phyloP scores from a whole-genome alignment of 2,113 vertebrate species.

The Grallaria varia region DNA sequence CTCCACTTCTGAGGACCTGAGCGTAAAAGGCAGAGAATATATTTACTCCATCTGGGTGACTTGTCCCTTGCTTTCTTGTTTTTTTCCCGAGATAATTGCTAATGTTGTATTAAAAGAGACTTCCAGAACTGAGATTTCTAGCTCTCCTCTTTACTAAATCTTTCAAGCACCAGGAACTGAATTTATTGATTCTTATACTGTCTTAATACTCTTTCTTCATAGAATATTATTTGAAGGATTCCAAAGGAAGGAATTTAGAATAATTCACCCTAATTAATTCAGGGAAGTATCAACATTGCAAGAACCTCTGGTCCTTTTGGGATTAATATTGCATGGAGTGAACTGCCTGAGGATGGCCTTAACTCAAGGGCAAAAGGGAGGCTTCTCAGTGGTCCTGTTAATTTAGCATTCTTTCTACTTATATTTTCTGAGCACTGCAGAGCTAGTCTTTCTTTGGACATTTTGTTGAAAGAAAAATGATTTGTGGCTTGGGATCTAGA shows the following conservation, averaged over 20 bases:
- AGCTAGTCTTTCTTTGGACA: background rate
- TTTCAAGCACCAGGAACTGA: background rate
- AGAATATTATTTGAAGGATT: background rate
- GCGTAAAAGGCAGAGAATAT: background rate
- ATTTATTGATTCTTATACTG: background rate
- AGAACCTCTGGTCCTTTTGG: background rate
- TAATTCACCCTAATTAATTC: background rate
- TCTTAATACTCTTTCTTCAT: background rate
- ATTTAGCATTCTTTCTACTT: background rate
- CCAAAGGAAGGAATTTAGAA: background rate
- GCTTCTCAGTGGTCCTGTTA: background rate
- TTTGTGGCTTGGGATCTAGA: background rate
- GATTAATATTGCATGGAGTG: background rate
- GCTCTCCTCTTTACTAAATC: background rate
- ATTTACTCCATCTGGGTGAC: background rate
- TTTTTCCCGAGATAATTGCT: background rate
- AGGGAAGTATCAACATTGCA: background rate
- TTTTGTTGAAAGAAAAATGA: background rate
- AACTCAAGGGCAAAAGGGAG: background rate
- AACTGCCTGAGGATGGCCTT: background rate
- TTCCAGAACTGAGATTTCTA: background rate
- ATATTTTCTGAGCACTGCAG: background rate
- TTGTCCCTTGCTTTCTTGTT: background rate
- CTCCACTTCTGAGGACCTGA: background rate
- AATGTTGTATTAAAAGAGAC: background rate